These are phyloP conservation scores for Erynnis tages DNA, from an alignment of 2,888 invertebrate genomes.

Conservation along the genomic window DNA sequence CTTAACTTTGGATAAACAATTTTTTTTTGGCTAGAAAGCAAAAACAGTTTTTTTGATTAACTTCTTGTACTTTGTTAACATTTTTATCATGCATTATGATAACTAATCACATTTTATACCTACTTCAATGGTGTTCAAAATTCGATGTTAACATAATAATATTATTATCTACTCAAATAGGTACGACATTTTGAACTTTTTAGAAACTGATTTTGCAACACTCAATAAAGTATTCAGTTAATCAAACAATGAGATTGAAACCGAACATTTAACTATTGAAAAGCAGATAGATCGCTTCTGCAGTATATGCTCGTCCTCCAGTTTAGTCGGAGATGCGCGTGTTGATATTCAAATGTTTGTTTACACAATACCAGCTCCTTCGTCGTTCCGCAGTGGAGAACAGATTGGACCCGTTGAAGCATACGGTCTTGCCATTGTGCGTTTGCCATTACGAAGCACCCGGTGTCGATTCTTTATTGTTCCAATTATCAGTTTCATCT, in stretches of 20 bases:
- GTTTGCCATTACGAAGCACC: constrained; percentile 19
- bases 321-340: constrained; percentile 1
- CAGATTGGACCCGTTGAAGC: constrained; percentile 19
- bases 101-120: too few species aligned
- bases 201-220: background rate
- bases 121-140: too few species aligned
- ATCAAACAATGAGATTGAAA: background rate
- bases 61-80: too few species aligned
- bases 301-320: background rate
- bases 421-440: constrained; percentile 23
- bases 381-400: background rate
- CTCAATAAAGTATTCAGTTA: background rate
- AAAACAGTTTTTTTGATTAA: too few species aligned
- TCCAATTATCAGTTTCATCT: constrained; percentile 17
- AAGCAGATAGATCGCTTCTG: constrained; percentile 2
- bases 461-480: constrained; percentile 27
- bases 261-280: background rate
- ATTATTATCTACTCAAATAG: too few species aligned
- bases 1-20: too few species aligned
- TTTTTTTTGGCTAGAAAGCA: too few species aligned
- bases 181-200: background rate
- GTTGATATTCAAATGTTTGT: constrained; percentile 22
- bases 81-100: too few species aligned
- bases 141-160: too few species aligned
- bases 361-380: constrained; percentile 22